A percentile compares a stretch with the other conserved stretches of the same genome.
These are phyloP conservation scores for Athene noctua DNA, from an alignment of 2,113 vertebrate genomes.

Conservation along the genomic window DNA sequence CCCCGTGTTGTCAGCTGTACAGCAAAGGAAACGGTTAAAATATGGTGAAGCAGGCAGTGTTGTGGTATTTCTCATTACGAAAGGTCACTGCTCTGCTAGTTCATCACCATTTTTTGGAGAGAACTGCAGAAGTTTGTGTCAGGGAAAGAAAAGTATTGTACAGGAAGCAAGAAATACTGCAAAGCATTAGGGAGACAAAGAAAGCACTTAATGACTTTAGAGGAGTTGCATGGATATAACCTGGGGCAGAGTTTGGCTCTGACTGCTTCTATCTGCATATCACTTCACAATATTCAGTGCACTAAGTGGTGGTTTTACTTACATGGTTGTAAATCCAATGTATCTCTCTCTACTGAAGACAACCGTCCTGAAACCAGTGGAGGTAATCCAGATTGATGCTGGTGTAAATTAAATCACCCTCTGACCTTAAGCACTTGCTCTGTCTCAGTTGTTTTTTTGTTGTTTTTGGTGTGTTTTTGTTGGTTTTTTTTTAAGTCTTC, in stretches of 20 bases:
- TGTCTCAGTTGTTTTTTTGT: background rate
- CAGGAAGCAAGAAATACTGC: conserved; percentile 62
- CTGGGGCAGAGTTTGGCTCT: conserved; percentile 10
- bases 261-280: conserved; percentile 12
- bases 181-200: conserved; percentile 41
- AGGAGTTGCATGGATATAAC: background rate
- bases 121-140: conserved; percentile 28
- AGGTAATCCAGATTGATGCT: background rate
- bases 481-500: background rate
- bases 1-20: conserved; percentile 10
- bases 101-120: conserved; percentile 67
- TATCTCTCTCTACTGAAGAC: background rate
- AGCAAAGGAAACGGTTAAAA: conserved; percentile 59
- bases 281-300: background rate
- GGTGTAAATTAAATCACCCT: background rate
- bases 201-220: conserved; percentile 52
- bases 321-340: conserved; percentile 41
- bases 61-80: conserved; percentile 72
- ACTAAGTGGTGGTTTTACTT: background rate
- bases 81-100: conserved; percentile 68
- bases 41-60: conserved; percentile 42
- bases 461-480: background rate
- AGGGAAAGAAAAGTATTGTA: conserved; percentile 48
- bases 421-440: background rate
- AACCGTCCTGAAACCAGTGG: background rate